Conservation (phyloP, 2,888 invertebrate genomes). For the Pollenia griseotomentosa region DNA sequence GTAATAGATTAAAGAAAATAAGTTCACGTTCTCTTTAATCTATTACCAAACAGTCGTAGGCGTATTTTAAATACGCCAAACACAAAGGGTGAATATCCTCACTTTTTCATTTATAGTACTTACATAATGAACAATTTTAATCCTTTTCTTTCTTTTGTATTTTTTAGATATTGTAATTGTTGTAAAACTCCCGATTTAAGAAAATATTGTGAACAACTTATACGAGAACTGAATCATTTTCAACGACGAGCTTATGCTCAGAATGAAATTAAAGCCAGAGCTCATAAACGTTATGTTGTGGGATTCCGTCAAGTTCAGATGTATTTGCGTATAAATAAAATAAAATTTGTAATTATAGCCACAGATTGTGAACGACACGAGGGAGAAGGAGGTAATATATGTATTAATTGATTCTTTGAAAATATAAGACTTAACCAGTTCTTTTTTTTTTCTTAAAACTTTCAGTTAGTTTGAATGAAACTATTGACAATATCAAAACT, state of each 20-base stretch:
- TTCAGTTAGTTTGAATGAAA: slow-evolving; percentile 86
- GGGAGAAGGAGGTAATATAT: slow-evolving; percentile 67
- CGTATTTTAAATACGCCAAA: too few species aligned
- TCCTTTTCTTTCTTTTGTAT: too few species aligned
- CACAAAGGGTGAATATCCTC: too few species aligned
- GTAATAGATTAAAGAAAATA: too few species aligned
- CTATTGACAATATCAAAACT: slow-evolving; percentile 85
- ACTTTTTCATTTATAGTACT: too few species aligned
- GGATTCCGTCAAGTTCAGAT: slow-evolving; percentile 87
- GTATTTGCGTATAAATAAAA: slow-evolving; percentile 86
- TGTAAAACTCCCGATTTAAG: slow-evolving; percentile 86
- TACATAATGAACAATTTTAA: background rate
- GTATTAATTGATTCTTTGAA: background rate
- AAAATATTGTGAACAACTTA: slow-evolving; percentile 84
- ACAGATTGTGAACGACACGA: slow-evolving; percentile 86
- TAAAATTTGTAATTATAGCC: slow-evolving; percentile 87
- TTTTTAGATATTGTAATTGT: slow-evolving; percentile 86
- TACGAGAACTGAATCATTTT: slow-evolving; percentile 86
- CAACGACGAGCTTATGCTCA: slow-evolving; percentile 87
- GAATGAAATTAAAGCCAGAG: slow-evolving; percentile 86
- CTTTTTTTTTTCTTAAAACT: slow-evolving; percentile 63
- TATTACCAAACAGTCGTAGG: too few species aligned
- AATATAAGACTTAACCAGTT: background rate
- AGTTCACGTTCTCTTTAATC: too few species aligned
- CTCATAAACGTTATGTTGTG: slow-evolving; percentile 86